phyloP scores from a whole-genome alignment of 2,888 invertebrate species.

The Polyploca ridens region DNA sequence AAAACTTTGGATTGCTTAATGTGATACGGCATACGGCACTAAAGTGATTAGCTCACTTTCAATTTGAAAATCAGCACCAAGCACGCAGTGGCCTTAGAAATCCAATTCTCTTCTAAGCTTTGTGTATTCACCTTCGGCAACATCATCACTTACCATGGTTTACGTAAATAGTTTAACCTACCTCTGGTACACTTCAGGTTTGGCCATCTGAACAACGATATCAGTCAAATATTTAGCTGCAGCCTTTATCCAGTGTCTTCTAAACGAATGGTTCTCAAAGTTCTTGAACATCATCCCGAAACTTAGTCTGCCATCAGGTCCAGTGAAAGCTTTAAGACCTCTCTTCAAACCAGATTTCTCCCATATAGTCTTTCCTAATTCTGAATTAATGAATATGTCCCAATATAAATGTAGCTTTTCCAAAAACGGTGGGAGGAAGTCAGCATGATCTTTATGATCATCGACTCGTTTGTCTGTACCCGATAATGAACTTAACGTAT shows the following conservation, averaged over 20 bases:
- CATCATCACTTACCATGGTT: too few species aligned
- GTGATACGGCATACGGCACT: too few species aligned
- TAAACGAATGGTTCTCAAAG: constrained; percentile 91
- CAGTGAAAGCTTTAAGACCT: constrained; percentile 87
- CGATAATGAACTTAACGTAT: constrained; percentile 85
- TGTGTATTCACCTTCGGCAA: too few species aligned
- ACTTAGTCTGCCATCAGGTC: constrained; percentile 88
- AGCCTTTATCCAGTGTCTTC: constrained; percentile 91
- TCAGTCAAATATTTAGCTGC: constrained; percentile 90
- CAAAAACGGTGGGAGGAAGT: constrained; percentile 88
- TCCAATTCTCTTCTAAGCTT: too few species aligned
- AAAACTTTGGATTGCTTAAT: too few species aligned
- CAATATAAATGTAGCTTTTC: constrained; percentile 88
- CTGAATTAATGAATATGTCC: constrained; percentile 91
- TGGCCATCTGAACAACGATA: constrained; percentile 89
- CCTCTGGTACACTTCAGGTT: constrained; percentile 90
- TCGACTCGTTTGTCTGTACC: constrained; percentile 86
- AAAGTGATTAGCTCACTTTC: too few species aligned
- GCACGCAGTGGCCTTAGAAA: too few species aligned
- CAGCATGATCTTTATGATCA: constrained; percentile 88
- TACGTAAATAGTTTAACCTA: constrained; percentile 51
- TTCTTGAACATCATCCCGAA: constrained; percentile 90
- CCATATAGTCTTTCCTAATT: constrained; percentile 89
- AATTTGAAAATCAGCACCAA: too few species aligned
- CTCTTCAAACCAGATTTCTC: constrained; percentile 89